Base-by-base conservation (phyloP, 2,797 vertebrate genomes). In the Moxostoma hubbsi region DNA sequence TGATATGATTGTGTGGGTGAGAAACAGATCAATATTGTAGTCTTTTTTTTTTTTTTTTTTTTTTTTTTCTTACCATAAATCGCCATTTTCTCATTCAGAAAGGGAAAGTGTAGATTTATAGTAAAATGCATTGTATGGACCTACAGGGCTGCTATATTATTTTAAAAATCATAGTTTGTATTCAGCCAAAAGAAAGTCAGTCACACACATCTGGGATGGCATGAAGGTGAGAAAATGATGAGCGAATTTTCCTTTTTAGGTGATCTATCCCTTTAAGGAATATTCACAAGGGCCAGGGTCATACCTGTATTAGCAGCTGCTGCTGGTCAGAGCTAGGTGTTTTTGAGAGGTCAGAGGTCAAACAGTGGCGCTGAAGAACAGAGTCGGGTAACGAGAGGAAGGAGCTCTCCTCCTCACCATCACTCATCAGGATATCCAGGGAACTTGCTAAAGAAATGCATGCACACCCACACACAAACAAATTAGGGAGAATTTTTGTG, bases 391-490 rank as follows among this genome's bases (percentile, higher is more conserved):
- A 86, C 16, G 91, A 90, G 75, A 92, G 77, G 16, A 90, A 93
- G 80, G 90, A 81, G 71, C 85, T 82, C 0, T 92, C 94, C n/a
- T 90, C 95, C 53, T 93, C 81, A 6, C 91, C 90, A 81, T 93
- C 79, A 62, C 90, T 85, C 93, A 94, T 94, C 88, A 94, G 89
- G 87, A 95, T 91, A 89, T 95, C 93, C 90, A 93, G 83, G 24
- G 93, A 93, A 86, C 91, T 94, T 0, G 89, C 93, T 94, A 12
- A 0, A 18, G 15, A 68, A 13, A n/a, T n/a, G 50, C 43, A 69
- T 6, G 51, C 57, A 70, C n/a, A 51, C 16, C 68, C 57, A 80
- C 2, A 61, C 13, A 74, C 57, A 68, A 59, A 13, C 50, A 24
- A 54, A 55, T 61, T 8, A 5, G 43, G 4, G 11, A 50, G 9